These are phyloP conservation scores for Aldrovandia affinis DNA, from an alignment of 2,797 vertebrate species.

Conservation along the genomic window DNA sequence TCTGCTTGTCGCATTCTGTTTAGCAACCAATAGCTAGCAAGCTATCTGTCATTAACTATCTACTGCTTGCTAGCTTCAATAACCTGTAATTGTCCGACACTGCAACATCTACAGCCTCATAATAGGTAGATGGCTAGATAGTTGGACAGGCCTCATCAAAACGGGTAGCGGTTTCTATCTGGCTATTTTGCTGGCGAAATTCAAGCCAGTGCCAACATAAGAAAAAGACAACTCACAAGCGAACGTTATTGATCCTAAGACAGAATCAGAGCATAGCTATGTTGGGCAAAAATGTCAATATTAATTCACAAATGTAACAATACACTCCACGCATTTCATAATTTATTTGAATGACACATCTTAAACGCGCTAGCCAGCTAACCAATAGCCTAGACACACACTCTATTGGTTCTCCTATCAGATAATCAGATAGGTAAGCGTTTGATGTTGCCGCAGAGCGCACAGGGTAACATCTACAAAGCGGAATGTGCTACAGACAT, in stretches of 20 bases:
- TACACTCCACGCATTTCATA: too few relatives aligned
- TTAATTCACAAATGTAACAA: not conserved
- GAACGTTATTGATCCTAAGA: not conserved
- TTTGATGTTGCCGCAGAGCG: not conserved
- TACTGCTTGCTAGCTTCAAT: not conserved
- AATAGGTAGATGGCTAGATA: not conserved
- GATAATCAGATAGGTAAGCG: not conserved
- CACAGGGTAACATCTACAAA: too few relatives aligned
- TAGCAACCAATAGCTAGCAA: not conserved
- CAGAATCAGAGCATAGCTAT: not conserved
- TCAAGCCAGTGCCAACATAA: not conserved
- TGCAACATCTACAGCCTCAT: not conserved
- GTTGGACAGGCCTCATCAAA: not conserved
- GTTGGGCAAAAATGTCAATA: not conserved
- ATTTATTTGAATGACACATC: not conserved
- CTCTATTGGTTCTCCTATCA: conserved; percentile 3
- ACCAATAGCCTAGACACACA: not conserved
- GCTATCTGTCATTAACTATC: not conserved
- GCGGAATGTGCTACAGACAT: not conserved
- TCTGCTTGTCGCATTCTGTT: conserved; percentile 15
- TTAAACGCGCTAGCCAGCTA: not conserved
- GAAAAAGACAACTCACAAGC: not conserved
- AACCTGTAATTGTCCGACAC: not conserved
- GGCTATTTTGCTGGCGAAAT: not conserved
- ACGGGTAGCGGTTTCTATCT: not conserved